Conservation (phyloP, 2,888 invertebrate species). For the Ophraella communa region DNA sequence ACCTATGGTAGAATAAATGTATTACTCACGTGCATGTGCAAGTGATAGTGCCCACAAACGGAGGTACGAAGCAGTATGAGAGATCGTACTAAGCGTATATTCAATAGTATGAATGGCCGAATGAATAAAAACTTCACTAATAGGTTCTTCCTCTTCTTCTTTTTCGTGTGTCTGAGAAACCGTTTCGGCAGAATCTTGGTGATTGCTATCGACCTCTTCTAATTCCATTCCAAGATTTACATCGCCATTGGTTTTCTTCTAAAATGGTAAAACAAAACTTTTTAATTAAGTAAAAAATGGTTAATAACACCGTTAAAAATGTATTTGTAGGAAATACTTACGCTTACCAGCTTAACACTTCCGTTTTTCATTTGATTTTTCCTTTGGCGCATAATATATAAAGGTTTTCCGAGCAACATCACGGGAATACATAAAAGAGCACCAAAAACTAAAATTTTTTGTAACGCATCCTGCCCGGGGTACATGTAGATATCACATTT, state of each 20-base stretch:
- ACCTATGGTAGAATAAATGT: not conserved
- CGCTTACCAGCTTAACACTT: constrained; percentile 24
- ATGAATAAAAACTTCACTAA: constrained; percentile 90
- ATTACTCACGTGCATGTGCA: constrained; percentile 87
- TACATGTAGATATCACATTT: constrained; percentile 69
- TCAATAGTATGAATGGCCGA: constrained; percentile 97
- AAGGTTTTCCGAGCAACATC: constrained; percentile 80
- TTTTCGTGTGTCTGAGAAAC: constrained; percentile 56
- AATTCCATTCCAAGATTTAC: constrained; percentile 73
- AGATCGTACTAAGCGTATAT: constrained; percentile 93
- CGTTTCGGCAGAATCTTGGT: constrained; percentile 23
- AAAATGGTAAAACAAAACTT: not conserved
- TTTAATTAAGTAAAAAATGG: too few relatives aligned
- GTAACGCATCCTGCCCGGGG: constrained; percentile 65
- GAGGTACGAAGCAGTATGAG: constrained; percentile 95
- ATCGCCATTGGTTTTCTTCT: constrained; percentile 63
- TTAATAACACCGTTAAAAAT: too few relatives aligned
- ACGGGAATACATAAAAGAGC: constrained; percentile 77
- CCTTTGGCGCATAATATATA: constrained; percentile 63
- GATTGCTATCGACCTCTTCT: constrained; percentile 54
- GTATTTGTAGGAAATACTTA: too few relatives aligned
- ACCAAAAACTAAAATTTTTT: constrained; percentile 68
- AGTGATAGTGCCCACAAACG: constrained; percentile 96
- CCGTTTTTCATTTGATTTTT: constrained; percentile 39
- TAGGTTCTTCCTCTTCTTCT: constrained; percentile 66